Base-by-base conservation (phyloP, 2,797 vertebrate species). In the Harpagifer antarcticus region DNA sequence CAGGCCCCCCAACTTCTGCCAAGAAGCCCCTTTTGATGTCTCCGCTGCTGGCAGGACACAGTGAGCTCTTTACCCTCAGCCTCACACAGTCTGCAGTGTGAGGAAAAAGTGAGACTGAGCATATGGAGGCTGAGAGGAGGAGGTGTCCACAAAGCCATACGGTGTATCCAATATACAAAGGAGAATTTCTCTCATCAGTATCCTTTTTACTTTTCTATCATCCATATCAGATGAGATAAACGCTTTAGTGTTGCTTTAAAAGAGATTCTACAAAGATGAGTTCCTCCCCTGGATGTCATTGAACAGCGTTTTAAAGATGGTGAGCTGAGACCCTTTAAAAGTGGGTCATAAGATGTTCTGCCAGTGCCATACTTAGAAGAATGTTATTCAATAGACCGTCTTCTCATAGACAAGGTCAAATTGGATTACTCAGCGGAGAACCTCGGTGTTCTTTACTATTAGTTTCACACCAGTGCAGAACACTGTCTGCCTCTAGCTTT, bases 321-420 rank as follows among this genome's bases (percentile, higher is more conserved):
- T 87, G 84, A 85, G 79, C 63, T 1, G 37, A 87, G 76, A 86
- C 62, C 63, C 62, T 59, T 55, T 44, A 81, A 84, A 90, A 88
- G 72, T 90, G 85, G 89, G 86, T 91, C 89, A 89, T 5, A 58
- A 82, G 74, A 81, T 79, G 77, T 86, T 88, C 69, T 87, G 79
- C 75, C 81, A 81, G 78, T 70, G 69, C 53, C 27, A 19, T 27
- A 65, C 76, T 81, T 69, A 68, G 67, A 81, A 67, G 70, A 88
- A 78, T 54, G 74, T 78, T 87, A 76, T 90, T 86, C 81, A 82
- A 65, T 49, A 60, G 81, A 76, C 75, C 60, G 63, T 85, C 77
- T 83, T 81, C 72, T 83, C 84, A 78, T 19, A 82, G 89, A 88
- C 86, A 76, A 92, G 91, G 88, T 90, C 89, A 87, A 79, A 90